These are phyloP conservation scores for Cylindroiulus punctatus DNA, from an alignment of 2,888 invertebrate species.

Conservation along the genomic window DNA sequence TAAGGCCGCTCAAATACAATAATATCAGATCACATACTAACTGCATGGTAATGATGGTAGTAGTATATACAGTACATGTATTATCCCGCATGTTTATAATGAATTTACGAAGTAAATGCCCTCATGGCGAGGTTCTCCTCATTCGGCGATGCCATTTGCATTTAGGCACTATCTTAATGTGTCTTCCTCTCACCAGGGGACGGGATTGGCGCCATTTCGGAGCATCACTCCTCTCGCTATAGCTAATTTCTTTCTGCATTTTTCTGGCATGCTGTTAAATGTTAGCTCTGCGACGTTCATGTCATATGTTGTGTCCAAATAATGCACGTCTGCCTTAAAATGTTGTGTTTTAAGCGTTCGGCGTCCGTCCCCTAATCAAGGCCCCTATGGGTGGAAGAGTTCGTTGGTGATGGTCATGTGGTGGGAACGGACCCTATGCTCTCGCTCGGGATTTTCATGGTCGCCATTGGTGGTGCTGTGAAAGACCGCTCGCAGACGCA, in stretches of 20 bases:
- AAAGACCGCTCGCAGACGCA: conserved; percentile 8
- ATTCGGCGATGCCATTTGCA: neutral
- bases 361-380: conserved; percentile 1
- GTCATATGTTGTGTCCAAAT: neutral
- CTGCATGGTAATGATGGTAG: too few species aligned
- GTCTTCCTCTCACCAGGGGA: conserved; percentile 14
- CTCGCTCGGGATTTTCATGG: conserved; percentile 35
- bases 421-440: neutral
- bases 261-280: neutral
- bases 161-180: neutral
- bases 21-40: too few species aligned
- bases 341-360: neutral
- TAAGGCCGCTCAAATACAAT: too few species aligned
- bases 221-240: neutral
- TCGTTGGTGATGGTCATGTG: neutral
- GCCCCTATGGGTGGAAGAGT: neutral
- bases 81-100: neutral
- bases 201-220: conserved; percentile 25
- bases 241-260: neutral
- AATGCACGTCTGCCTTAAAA: neutral
- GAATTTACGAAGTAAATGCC: neutral
- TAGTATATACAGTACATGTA: too few species aligned
- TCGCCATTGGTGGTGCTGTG: conserved; percentile 40
- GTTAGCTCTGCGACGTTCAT: neutral
- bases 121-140: neutral